Percentiles rank a stretch among this genome's conserved stretches.
Evolutionary conservation across 1,140 invertebrate species (phyloP).

Genomic region (Saccostrea echinata): DNA sequence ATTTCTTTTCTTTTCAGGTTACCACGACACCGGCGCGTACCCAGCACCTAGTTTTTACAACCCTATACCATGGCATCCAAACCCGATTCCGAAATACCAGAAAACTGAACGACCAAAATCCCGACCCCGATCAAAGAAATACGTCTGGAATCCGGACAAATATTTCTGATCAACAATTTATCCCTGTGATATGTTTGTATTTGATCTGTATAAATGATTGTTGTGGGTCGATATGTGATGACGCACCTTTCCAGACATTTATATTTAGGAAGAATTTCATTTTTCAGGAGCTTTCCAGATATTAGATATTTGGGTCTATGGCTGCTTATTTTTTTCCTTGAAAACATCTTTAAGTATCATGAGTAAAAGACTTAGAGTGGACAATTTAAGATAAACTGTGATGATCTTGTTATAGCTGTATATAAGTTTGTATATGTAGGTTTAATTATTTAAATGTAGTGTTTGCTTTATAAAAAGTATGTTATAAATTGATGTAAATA

Average conservation of each 20-base stretch:
- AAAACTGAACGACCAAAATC: conserved; percentile 64
- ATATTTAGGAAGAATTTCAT: neutral
- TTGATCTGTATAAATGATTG: no score
- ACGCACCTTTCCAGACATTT: neutral
- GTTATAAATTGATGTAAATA: no score
- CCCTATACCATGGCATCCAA: conserved; percentile 75
- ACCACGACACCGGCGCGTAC: conserved; percentile 70
- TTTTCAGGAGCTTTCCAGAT: neutral
- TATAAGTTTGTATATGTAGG: no score
- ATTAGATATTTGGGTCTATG: neutral
- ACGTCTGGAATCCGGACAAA: conserved; percentile 74
- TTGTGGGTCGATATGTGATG: neutral
- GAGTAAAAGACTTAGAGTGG: no score
- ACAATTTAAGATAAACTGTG: no score
- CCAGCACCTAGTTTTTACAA: conserved; percentile 72
- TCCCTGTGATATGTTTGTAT: neutral
- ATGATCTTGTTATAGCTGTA: no score
- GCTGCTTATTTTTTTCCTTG: no score
- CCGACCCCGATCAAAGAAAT: conserved; percentile 63
- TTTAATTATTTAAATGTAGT: no score
- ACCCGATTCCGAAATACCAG: conserved; percentile 64
- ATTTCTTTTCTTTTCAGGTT: conserved; percentile 62
- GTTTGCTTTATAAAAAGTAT: no score
- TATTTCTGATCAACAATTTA: conserved; percentile 56
- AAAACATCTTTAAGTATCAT: no score